Evolutionary conservation across 1,140 invertebrate genomes (phyloP).

Genomic region (Trachelipus rathkii): DNA sequence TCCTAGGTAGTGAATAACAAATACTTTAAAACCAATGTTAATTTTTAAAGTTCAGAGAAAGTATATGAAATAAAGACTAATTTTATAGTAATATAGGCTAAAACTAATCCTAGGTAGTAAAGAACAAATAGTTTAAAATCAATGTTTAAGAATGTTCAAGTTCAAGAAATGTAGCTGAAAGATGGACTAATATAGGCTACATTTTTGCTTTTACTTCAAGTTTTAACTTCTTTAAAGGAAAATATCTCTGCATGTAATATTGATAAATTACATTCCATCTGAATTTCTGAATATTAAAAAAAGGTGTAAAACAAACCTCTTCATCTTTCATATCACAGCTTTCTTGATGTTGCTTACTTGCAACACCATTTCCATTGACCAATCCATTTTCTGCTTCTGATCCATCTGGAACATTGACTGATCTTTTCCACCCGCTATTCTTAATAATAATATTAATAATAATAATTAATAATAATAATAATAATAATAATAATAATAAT

Average conservation of each 20-base stretch:
- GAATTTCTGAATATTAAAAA: too few relatives aligned
- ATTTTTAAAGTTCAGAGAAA: too few relatives aligned
- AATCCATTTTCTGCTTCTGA: conserved; percentile 22
- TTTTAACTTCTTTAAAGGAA: too few relatives aligned
- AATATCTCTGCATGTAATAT: too few relatives aligned
- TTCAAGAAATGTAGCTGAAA: conserved; percentile 7
- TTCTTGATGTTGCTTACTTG: background rate
- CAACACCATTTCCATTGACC: conserved; percentile 3
- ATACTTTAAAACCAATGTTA: too few relatives aligned
- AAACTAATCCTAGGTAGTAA: too few relatives aligned
- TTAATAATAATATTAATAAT: background rate
- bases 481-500: background rate
- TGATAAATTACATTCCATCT: too few relatives aligned
- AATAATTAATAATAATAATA: background rate
- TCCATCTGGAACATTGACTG: conserved; percentile 43
- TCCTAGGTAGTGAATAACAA: too few relatives aligned
- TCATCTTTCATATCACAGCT: background rate
- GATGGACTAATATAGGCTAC: background rate
- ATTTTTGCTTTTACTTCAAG: too few relatives aligned
- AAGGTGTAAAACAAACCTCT: background rate
- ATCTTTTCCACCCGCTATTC: conserved; percentile 38
- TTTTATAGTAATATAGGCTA: too few relatives aligned
- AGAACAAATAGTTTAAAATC: too few relatives aligned
- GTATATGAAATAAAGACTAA: too few relatives aligned
- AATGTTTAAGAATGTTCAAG: conserved; percentile 17